Evolutionary conservation across 2,888 invertebrate genomes (phyloP).

Genomic region (Chydorus sphaericus): DNA sequence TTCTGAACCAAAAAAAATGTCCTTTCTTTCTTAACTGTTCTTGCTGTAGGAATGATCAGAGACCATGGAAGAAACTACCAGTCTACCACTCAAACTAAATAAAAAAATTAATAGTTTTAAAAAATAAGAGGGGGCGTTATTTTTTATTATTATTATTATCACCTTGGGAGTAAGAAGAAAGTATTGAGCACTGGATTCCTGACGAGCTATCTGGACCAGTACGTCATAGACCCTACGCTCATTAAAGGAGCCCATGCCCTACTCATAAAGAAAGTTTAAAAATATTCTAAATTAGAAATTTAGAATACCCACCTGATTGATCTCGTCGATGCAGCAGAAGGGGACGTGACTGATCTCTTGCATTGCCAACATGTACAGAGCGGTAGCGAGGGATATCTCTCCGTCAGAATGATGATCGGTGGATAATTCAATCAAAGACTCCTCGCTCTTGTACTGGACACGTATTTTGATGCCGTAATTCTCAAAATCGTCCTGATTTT

Average conservation of each 20-base stretch:
- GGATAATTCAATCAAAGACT: constrained; percentile 62
- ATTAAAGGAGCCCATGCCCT: constrained; percentile 80
- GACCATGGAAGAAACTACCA: no score
- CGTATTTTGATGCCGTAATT: constrained; percentile 72
- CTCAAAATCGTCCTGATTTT: constrained; percentile 52
- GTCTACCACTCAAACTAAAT: no score
- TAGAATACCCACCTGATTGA: constrained; percentile 43
- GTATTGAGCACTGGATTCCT: constrained; percentile 59
- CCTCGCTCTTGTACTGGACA: constrained; percentile 70
- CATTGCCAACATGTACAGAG: constrained; percentile 76
- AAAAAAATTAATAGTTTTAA: no score
- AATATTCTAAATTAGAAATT: constrained; percentile 9
- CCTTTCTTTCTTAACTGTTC: no score
- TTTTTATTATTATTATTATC: no score
- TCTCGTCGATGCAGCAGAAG: constrained; percentile 55
- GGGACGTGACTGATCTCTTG: constrained; percentile 82
- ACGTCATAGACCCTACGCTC: constrained; percentile 68
- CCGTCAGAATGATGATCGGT: constrained; percentile 84
- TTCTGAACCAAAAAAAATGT: no score
- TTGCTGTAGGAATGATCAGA: no score
- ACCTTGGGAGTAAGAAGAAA: constrained; percentile 91
- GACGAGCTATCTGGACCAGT: constrained; percentile 55
- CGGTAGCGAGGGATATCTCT: constrained; percentile 84
- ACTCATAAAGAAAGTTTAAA: constrained; percentile 23
- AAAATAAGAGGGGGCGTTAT: no score